Evolutionary conservation across 2,113 vertebrate species (phyloP).

Genomic region (Cichladusa arquata): DNA sequence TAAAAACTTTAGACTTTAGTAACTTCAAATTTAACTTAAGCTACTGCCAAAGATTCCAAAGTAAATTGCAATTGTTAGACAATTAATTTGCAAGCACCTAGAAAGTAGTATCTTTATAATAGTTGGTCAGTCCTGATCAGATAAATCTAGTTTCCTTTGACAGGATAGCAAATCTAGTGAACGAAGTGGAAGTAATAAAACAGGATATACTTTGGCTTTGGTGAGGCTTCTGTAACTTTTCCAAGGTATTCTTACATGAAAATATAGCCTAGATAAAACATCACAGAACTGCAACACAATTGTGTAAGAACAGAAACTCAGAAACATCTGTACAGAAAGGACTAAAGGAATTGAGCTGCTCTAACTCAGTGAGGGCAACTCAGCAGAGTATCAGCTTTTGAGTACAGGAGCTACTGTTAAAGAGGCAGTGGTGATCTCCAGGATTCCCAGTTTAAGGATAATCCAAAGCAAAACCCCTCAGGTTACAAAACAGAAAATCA

Average conservation of each 20-base stretch:
- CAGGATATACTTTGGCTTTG: not conserved
- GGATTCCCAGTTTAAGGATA: not conserved
- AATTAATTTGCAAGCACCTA: not conserved
- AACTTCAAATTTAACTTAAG: not conserved
- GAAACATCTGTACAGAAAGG: not conserved
- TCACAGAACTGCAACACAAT: not conserved
- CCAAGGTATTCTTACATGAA: not conserved
- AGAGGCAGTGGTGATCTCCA: not conserved
- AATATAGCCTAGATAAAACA: not conserved
- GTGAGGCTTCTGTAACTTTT: not conserved
- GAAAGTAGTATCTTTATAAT: not conserved
- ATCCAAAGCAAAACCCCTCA: not conserved
- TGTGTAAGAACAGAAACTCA: not conserved
- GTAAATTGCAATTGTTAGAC: not conserved
- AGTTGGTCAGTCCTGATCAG: not conserved
- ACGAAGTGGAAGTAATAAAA: not conserved
- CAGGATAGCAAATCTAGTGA: not conserved
- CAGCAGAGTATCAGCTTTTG: not conserved
- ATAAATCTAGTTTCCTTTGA: not conserved
- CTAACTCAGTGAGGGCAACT: not conserved
- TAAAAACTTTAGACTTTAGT: not conserved
- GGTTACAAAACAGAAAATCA: not conserved
- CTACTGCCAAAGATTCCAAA: not conserved
- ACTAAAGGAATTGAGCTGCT: not conserved
- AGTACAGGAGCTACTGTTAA: not conserved